Conservation (phyloP, 2,888 invertebrate species). For the Yponomeuta plumbellus region DNA sequence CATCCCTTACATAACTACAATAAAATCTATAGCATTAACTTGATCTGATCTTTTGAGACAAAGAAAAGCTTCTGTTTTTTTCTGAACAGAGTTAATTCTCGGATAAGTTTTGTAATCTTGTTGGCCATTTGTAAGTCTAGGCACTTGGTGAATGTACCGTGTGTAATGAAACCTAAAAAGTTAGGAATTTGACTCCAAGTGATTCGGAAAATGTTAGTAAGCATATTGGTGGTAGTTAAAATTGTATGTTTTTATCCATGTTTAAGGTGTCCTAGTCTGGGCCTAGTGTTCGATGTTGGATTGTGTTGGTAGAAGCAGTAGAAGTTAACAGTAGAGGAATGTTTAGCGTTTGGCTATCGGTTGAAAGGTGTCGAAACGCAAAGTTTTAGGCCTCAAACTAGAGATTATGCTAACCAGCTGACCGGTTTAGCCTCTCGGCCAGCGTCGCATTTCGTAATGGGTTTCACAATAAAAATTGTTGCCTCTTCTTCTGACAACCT, state of each 20-base stretch:
- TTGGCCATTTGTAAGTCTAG: conserved; percentile 5
- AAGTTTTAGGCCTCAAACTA: not conserved
- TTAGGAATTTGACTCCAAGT: not conserved
- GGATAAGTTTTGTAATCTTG: not conserved
- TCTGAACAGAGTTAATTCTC: not conserved
- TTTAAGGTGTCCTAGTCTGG: not conserved
- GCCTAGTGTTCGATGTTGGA: no score
- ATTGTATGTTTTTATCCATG: not conserved
- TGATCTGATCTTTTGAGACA: no score
- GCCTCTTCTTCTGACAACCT: not conserved
- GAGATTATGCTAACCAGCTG: not conserved
- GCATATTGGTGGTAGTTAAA: not conserved
- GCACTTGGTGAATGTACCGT: not conserved
- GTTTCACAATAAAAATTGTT: not conserved
- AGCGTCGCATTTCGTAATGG: not conserved
- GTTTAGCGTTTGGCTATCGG: not conserved
- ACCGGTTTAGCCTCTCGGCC: not conserved
- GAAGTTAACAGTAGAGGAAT: not conserved
- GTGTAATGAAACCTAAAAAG: not conserved
- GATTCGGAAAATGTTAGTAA: not conserved
- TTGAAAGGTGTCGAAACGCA: not conserved
- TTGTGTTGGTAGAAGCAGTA: not conserved
- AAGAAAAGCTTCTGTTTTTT: not conserved
- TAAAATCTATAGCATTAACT: no score
- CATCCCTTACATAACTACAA: no score